Percentiles rank a stretch among this genome's conserved stretches.
Evolutionary conservation across 2,888 invertebrate genomes (phyloP).

Genomic region (Dynastes tityus): DNA sequence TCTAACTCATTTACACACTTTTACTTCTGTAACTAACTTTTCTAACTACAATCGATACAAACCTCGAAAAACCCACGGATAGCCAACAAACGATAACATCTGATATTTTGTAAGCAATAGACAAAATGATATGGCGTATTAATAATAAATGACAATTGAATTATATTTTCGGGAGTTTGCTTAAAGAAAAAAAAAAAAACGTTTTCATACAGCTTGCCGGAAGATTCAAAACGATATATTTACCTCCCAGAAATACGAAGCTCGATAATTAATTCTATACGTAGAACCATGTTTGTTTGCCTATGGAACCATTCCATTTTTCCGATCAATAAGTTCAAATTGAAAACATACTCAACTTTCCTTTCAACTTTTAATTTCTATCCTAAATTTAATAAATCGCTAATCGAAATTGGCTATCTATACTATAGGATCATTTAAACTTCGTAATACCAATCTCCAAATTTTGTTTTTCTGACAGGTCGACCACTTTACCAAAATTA

Average conservation of each 20-base stretch:
- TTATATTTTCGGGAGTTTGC: background rate
- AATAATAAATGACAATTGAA: constrained; percentile 23
- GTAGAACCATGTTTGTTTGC: background rate
- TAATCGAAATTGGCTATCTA: background rate
- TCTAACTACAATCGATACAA: constrained; percentile 29
- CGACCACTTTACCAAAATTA: constrained; percentile 22
- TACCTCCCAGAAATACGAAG: background rate
- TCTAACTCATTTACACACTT: constrained; percentile 26
- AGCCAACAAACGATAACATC: constrained; percentile 25
- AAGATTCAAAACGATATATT: background rate
- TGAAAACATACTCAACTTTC: background rate
- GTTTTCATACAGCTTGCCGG: background rate
- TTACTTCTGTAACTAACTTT: constrained; percentile 27
- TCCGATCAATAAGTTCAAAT: background rate
- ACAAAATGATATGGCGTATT: constrained; percentile 23
- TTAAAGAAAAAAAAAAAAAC: background rate
- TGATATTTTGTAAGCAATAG: constrained; percentile 22
- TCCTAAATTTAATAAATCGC: background rate
- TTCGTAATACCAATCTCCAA: background rate
- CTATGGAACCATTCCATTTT: background rate
- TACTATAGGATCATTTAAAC: background rate
- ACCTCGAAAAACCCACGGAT: background rate
- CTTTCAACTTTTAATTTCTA: background rate
- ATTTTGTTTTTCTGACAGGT: constrained; percentile 19
- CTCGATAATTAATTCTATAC: background rate